Evolutionary conservation across 2,797 vertebrate species (phyloP).

Genomic region (Siniperca obscura): DNA sequence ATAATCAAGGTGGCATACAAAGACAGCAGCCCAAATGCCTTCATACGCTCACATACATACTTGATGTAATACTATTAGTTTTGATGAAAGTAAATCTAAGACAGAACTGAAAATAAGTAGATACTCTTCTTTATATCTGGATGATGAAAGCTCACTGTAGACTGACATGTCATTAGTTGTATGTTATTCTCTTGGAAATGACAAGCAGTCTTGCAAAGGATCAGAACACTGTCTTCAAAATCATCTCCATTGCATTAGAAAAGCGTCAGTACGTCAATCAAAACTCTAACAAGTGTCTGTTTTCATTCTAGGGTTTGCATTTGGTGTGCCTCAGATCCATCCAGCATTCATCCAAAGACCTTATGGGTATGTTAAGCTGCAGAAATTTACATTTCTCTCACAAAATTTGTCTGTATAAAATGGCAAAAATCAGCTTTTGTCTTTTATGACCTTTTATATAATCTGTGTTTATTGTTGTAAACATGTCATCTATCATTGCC

Average conservation of each 20-base stretch:
- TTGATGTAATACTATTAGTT: not conserved
- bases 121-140: not conserved
- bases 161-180: not conserved
- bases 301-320: conserved; percentile 92
- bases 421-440: not conserved
- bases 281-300: conserved; percentile 21
- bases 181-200: not conserved
- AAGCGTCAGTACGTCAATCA: not conserved
- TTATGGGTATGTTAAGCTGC: conserved; percentile 91
- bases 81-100: not conserved
- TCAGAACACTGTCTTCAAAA: conserved; percentile 2
- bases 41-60: conserved; percentile 2
- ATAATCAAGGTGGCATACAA: conserved; percentile 35
- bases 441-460: not conserved
- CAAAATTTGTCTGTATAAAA: conserved; percentile 32
- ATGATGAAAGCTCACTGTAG: not conserved
- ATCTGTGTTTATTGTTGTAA: conserved; percentile 48
- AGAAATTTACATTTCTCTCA: not conserved
- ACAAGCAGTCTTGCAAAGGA: not conserved
- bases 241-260: not conserved
- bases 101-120: not conserved
- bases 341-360: conserved; percentile 98
- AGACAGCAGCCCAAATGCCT: not conserved
- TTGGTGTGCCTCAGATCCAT: conserved; percentile 96
- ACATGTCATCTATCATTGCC: conserved; percentile 56